Conservation (phyloP, 1,140 invertebrate species). For the Drosophila persimilis region DNA sequence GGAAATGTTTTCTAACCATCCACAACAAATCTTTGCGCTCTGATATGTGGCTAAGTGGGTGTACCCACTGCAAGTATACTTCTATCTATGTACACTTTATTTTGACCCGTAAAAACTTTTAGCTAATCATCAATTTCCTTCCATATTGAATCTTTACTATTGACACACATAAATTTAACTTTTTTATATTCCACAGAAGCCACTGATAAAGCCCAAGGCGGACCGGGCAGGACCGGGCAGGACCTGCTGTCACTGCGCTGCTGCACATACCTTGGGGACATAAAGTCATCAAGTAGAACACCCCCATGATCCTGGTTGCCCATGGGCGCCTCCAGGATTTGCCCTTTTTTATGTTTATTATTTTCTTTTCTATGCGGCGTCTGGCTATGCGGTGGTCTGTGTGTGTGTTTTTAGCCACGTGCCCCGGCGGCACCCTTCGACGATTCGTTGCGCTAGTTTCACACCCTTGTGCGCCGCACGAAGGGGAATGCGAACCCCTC, state of each 20-base stretch:
- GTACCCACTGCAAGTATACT: too few relatives aligned
- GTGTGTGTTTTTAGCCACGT: conserved; percentile 43
- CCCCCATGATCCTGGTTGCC: conserved; percentile 22
- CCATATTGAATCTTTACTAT: neutral
- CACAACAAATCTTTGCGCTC: too few relatives aligned
- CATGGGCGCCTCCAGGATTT: conserved; percentile 59
- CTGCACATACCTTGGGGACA: conserved; percentile 50
- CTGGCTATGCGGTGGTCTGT: conserved; percentile 5
- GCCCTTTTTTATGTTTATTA: conserved; percentile 63
- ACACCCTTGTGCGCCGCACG: conserved; percentile 47
- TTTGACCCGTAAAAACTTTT: too few relatives aligned
- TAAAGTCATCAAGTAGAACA: conserved; percentile 48
- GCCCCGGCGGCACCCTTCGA: conserved; percentile 48
- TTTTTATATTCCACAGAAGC: conserved; percentile 17
- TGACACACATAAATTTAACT: conserved; percentile 26
- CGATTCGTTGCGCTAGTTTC: conserved; percentile 61
- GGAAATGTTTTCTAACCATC: too few relatives aligned
- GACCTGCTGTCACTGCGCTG: conserved; percentile 39
- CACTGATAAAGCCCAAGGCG: conserved; percentile 47
- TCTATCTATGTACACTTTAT: too few relatives aligned
- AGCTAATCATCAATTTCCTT: too few relatives aligned
- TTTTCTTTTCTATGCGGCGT: conserved; percentile 35
- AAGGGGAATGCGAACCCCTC: neutral
- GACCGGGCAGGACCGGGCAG: conserved; percentile 28
- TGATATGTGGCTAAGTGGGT: too few relatives aligned